Conservation (phyloP, 2,113 vertebrate species). For the Lathamus discolor region DNA sequence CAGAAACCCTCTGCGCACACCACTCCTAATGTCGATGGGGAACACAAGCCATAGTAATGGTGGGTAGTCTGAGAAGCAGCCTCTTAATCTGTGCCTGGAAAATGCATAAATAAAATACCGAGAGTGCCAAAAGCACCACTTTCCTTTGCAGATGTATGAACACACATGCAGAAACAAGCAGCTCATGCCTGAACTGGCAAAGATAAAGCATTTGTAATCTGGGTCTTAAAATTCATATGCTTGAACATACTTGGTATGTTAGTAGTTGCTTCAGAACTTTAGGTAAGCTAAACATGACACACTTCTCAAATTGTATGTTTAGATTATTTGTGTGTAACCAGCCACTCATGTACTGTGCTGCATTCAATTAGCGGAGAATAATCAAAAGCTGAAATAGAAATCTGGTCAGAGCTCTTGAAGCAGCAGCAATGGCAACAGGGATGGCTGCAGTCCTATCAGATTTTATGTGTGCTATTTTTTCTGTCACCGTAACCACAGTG, state of each 20-base stretch:
- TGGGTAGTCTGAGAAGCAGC: not conserved
- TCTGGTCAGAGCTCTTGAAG: conserved; percentile 35
- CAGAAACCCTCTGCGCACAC: not conserved
- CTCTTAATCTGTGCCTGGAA: not conserved
- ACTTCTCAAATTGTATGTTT: not conserved
- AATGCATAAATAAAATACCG: not conserved
- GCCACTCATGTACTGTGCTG: not conserved
- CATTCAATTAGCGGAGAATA: conserved; percentile 15
- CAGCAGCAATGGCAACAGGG: not conserved
- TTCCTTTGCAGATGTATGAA: not conserved
- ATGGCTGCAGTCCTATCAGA: conserved; percentile 19
- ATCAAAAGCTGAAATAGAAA: conserved; percentile 27
- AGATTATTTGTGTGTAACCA: conserved; percentile 30
- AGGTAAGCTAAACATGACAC: not conserved
- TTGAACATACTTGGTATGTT: not conserved
- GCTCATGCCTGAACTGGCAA: not conserved
- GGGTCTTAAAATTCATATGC: conserved; percentile 18
- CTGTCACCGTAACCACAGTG: not conserved
- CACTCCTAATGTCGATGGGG: not conserved
- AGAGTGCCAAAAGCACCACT: not conserved
- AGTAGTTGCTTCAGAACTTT: not conserved
- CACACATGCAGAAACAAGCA: not conserved
- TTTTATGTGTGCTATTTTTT: conserved; percentile 25
- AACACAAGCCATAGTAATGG: not conserved
- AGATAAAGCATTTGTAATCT: conserved; percentile 9